Evolutionary conservation across 2,797 vertebrate genomes (phyloP), one percentile per base, ranked within the genome.

Genomic region (Siniperca scherzeri): DNA sequence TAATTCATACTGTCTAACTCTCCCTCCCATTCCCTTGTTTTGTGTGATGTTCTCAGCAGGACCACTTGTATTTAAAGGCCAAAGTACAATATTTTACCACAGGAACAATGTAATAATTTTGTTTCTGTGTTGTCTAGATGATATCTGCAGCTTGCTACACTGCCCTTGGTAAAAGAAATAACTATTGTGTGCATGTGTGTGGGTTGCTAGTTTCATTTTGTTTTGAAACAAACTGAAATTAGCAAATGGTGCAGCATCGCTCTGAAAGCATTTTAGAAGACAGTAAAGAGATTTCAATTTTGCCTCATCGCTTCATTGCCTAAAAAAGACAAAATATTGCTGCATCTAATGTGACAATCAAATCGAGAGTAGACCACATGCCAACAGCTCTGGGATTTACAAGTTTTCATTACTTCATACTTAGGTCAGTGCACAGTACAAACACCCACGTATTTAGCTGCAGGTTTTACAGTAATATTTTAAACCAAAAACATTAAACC

Each of bases 21-120:
- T 52, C 16, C 66, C 62, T 80, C 40, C 52, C 19, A 27, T 60
- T 75, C 14, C 48, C 59, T 85, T 77, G 0, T 66, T 77, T 60
- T 74, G 27, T 48, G 3, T 38, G 1, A 76, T 74, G 12, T 80
- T 87, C 53, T 76, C 77, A 87, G 36, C 69, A 74, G 66, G 44
- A 70, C 13, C 57, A 75, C 44, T 78, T 42, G 25, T n/a, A 48
- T 48, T 70, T 70, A 27, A 68, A 76, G 46, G 62, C 33, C 71
- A 59, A 60, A 78, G 21, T 17, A 67, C 5, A 64, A 69, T 70
- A 81, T 77, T 83, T 74, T 44, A 82, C 46, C 66, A 78, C 57
- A 72, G 61, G 50, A 84, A 81, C 59, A 82, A 74, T 55, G 5
- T 36, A 30, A 61, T 71, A 7, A 75, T 55, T 73, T 21, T 68